Evolutionary conservation across 2,797 vertebrate species (phyloP).

Genomic region (Micrastur ruficollis): DNA sequence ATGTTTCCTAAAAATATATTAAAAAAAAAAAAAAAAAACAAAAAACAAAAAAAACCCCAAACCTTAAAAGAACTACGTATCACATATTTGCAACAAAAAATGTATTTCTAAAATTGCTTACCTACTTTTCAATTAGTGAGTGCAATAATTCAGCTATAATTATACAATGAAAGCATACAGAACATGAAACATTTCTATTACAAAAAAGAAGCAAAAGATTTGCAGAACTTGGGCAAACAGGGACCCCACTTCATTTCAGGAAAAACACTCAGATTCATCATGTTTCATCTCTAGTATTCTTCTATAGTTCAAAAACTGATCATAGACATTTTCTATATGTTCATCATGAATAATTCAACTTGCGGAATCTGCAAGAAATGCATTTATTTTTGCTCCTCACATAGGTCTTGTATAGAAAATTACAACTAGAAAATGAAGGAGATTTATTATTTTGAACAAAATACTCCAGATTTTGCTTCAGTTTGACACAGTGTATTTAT

Average conservation of each 20-base stretch:
- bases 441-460: not conserved
- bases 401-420: not conserved
- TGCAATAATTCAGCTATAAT: not conserved
- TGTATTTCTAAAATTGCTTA: not conserved
- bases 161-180: not conserved
- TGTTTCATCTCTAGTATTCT: not conserved
- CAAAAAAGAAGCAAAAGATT: not conserved
- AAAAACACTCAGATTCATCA: not conserved
- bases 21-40: not conserved
- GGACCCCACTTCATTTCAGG: not conserved
- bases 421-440: not conserved
- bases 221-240: not conserved
- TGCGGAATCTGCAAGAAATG: not conserved
- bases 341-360: not conserved
- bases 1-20: not conserved
- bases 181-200: not conserved
- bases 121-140: not conserved
- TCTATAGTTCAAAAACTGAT: not conserved
- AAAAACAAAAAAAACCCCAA: not conserved
- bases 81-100: not conserved
- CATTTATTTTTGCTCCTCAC: not conserved
- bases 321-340: not conserved
- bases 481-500: not conserved
- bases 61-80: not conserved
- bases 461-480: not conserved